These are phyloP conservation scores for Serilophus lunatus DNA, from an alignment of 2,113 vertebrate species.

Conservation along the genomic window DNA sequence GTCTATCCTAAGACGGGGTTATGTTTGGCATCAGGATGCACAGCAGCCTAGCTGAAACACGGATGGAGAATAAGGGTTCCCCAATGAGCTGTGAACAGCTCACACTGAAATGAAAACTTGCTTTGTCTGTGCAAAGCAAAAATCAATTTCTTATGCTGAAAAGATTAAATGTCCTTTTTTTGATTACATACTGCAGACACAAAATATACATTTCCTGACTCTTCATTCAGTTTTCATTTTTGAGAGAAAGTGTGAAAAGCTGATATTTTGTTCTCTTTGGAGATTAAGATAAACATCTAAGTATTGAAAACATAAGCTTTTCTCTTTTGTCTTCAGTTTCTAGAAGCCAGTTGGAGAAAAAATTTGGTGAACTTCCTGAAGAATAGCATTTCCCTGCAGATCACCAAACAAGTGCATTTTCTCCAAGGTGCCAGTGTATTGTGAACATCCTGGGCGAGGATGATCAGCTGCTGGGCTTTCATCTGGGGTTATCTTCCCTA, in stretches of 20 bases:
- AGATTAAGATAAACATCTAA: neutral
- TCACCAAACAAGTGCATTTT: neutral
- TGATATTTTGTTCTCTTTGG: neutral
- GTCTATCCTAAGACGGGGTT: neutral
- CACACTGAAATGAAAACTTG: neutral
- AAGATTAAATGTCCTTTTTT: neutral
- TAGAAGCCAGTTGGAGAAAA: slow-evolving; percentile 70
- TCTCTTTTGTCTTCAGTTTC: neutral
- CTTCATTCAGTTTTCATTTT: neutral
- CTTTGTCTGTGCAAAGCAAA: neutral
- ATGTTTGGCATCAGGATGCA: neutral
- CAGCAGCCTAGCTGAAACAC: neutral
- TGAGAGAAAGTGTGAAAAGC: neutral
- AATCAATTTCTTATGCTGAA: neutral
- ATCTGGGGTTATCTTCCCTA: slow-evolving; percentile 59
- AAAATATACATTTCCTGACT: neutral
- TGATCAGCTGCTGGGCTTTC: neutral
- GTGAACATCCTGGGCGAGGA: neutral
- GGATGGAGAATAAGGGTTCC: neutral
- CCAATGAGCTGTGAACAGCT: neutral
- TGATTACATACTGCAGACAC: neutral
- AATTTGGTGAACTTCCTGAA: slow-evolving; percentile 50
- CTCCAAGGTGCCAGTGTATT: neutral
- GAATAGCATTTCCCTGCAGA: slow-evolving; percentile 61
- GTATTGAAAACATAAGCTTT: neutral